Evolutionary conservation across 2,113 vertebrate species (phyloP).

Genomic region (Chionodraco myersi): DNA sequence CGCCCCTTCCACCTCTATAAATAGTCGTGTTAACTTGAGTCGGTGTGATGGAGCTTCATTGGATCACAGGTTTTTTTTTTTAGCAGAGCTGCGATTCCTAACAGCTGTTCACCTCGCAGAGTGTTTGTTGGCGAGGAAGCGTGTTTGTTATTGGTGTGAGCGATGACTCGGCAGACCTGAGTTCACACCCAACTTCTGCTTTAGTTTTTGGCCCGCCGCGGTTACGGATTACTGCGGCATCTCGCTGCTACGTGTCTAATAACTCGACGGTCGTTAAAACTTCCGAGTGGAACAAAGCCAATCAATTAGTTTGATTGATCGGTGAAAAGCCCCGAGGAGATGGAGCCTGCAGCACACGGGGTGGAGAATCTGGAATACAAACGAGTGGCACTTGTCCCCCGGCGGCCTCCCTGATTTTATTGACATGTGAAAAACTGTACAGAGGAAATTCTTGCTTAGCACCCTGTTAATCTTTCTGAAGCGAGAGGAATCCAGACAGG

Average conservation of each 20-base stretch:
- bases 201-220: conserved; percentile 17
- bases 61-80: conserved; percentile 5
- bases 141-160: conserved; percentile 22
- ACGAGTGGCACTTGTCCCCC: conserved; percentile 59
- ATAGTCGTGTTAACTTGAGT: conserved; percentile 83
- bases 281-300: conserved; percentile 57
- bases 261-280: conserved; percentile 69
- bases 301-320: conserved; percentile 77
- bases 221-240: conserved; percentile 40
- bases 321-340: conserved; percentile 61
- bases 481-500: conserved; percentile 63
- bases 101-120: conserved; percentile 70
- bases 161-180: conserved; percentile 18
- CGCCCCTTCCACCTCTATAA: conserved; percentile 73
- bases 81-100: conserved; percentile 78
- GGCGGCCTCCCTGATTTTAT: conserved; percentile 57
- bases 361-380: conserved; percentile 58
- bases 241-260: conserved; percentile 44
- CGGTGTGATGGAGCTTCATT: conserved; percentile 73
- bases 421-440: conserved; percentile 71
- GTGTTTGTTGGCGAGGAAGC: conserved; percentile 27
- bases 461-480: conserved; percentile 66
- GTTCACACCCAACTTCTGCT: conserved; percentile 38
- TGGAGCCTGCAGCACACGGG: conserved; percentile 48
- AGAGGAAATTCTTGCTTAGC: conserved; percentile 67